A percentile compares a stretch with the other conserved stretches of the same genome.
phyloP scores from a whole-genome alignment of 2,113 vertebrate species.

The Crocuta crocuta region DNA sequence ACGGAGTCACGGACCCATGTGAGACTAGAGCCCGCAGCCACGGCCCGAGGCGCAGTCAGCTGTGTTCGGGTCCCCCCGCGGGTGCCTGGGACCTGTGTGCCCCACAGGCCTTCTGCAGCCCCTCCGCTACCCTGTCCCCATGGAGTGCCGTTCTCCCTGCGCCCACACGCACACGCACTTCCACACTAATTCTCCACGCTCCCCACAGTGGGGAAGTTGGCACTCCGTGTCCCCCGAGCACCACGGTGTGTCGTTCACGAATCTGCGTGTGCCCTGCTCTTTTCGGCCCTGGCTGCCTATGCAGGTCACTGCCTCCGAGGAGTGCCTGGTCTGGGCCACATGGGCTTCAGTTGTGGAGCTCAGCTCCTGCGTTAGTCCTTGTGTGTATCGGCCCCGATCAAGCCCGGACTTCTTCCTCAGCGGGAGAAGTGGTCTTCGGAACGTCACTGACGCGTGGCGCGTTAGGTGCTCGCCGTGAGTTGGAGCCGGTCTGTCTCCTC shows the following conservation, averaged over 20 bases:
- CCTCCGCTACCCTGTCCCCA: not conserved
- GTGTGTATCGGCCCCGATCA: not conserved
- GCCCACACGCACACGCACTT: accelerated
- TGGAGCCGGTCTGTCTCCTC: accelerated
- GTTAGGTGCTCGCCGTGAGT: not conserved
- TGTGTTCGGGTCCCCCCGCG: not conserved
- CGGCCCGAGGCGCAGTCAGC: not conserved
- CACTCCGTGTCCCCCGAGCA: accelerated
- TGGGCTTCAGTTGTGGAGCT: not conserved
- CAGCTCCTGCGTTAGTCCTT: not conserved
- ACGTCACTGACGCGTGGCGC: not conserved
- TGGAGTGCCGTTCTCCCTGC: accelerated
- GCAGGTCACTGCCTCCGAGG: not conserved
- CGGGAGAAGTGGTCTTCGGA: not conserved
- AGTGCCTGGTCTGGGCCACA: not conserved
- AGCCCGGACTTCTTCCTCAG: not conserved
- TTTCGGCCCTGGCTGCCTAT: not conserved
- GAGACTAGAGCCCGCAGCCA: not conserved
- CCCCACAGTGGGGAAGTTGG: not conserved
- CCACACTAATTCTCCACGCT: not conserved
- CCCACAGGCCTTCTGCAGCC: not conserved
- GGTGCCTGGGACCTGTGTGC: accelerated
- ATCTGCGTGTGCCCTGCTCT: not conserved
- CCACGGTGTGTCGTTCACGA: accelerated
- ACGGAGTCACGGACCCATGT: accelerated